Conservation (phyloP, 2,797 vertebrate genomes). For the Ceryle rudis region DNA sequence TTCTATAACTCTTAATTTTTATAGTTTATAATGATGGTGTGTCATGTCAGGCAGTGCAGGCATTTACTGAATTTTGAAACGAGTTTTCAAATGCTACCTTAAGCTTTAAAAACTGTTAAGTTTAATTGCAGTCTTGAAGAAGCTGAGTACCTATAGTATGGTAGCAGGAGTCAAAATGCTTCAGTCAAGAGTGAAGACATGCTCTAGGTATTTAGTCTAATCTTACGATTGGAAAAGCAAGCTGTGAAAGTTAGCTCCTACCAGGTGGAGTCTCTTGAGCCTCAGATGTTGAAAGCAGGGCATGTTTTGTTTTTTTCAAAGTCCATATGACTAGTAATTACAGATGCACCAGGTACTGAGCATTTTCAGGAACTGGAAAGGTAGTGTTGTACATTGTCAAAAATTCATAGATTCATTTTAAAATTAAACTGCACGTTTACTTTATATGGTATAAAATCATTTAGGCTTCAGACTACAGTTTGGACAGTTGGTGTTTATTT, state of each 20-base stretch:
- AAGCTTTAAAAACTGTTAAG: neutral
- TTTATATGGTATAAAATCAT: neutral
- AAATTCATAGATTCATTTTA: neutral
- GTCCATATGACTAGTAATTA: neutral
- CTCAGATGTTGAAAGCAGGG: neutral
- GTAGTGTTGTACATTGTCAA: neutral
- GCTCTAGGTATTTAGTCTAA: neutral
- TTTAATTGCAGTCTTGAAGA: neutral
- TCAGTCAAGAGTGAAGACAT: neutral
- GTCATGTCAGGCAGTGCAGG: neutral
- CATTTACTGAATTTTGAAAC: neutral
- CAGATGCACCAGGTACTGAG: neutral
- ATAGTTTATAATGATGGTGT: neutral
- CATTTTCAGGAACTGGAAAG: neutral
- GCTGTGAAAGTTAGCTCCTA: neutral
- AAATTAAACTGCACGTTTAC: neutral
- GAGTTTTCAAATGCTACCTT: neutral
- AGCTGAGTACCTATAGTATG: neutral
- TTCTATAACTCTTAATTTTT: neutral
- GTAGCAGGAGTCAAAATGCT: neutral
- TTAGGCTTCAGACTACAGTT: neutral
- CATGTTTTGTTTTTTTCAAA: neutral
- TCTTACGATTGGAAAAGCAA: neutral
- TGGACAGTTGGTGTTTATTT: neutral
- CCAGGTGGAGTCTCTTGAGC: neutral